Conservation (phyloP, 2,888 invertebrate genomes). For the Lucinisca nassula region DNA sequence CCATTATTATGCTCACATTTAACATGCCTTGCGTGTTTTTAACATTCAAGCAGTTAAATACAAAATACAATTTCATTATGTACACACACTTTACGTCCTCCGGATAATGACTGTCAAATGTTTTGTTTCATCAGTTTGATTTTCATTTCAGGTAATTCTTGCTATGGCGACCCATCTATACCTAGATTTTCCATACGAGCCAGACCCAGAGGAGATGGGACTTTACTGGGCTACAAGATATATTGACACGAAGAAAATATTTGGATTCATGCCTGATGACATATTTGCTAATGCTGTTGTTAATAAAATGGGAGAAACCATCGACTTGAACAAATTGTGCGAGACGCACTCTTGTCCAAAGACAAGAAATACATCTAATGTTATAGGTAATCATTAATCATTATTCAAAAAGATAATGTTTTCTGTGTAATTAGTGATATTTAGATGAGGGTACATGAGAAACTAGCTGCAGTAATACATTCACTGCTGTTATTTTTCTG, state of each 20-base stretch:
- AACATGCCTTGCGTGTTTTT: too few relatives aligned
- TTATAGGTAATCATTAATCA: constrained; percentile 78
- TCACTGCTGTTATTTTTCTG: too few relatives aligned
- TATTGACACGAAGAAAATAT: constrained; percentile 80
- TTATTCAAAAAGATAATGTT: not conserved
- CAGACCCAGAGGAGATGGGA: constrained; percentile 84
- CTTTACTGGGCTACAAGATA: constrained; percentile 86
- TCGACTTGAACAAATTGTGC: constrained; percentile 73
- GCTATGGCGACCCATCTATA: constrained; percentile 83
- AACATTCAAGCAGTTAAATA: too few relatives aligned
- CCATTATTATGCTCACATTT: too few relatives aligned
- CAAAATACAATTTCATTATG: too few relatives aligned
- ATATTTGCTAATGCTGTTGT: constrained; percentile 77
- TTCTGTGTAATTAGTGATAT: too few relatives aligned
- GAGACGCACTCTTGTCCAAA: constrained; percentile 71
- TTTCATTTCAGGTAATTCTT: constrained; percentile 84
- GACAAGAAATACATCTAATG: constrained; percentile 79
- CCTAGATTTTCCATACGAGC: constrained; percentile 84
- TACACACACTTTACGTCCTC: too few relatives aligned
- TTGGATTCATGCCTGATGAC: constrained; percentile 80
- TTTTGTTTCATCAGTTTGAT: not conserved
- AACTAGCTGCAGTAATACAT: too few relatives aligned
- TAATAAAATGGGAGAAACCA: constrained; percentile 73
- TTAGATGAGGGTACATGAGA: too few relatives aligned
- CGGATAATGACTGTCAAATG: too few relatives aligned